Percentiles rank a stretch among this genome's conserved stretches.
Evolutionary conservation across 2,888 invertebrate species (phyloP).

Genomic region (Lepas anatifera): DNA sequence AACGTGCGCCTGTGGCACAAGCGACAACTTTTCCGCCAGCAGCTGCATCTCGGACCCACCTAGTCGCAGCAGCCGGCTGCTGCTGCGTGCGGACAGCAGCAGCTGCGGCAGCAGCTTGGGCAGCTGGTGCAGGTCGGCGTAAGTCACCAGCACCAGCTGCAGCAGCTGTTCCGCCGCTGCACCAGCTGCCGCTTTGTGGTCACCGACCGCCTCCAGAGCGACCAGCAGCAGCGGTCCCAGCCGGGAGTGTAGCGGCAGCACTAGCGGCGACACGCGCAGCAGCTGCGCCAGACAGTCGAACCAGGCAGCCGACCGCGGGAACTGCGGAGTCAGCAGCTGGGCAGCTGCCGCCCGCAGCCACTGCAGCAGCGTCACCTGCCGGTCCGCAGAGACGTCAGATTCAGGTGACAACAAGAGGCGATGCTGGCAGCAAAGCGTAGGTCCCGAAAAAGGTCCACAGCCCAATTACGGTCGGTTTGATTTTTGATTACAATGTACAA

Average conservation of each 20-base stretch:
- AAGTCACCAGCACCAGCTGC: not conserved
- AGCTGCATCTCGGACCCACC: too few species aligned
- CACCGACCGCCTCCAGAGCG: not conserved
- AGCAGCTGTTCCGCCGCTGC: not conserved
- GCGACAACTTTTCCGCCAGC: not conserved
- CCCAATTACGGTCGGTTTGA: too few species aligned
- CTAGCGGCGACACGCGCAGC: slow-evolving; percentile 4
- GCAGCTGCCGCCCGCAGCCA: not conserved
- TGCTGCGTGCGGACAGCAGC: not conserved
- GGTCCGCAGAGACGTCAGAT: too few species aligned
- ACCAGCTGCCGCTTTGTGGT: not conserved
- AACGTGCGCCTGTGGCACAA: not conserved
- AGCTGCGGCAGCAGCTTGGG: slow-evolving; percentile 3
- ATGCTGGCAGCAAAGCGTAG: too few species aligned
- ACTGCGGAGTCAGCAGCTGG: not conserved
- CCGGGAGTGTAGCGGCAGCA: not conserved
- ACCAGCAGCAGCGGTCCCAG: not conserved
- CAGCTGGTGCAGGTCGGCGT: slow-evolving; percentile 2
- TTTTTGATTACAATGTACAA: too few species aligned
- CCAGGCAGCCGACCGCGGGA: not conserved
- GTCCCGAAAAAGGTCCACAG: too few species aligned
- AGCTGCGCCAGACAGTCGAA: not conserved
- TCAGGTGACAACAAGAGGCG: too few species aligned
- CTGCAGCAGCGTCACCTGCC: not conserved
- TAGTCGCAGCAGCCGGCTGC: not conserved